phyloP scores from a whole-genome alignment of 2,797 vertebrate genomes.

The Cuniculus paca region DNA sequence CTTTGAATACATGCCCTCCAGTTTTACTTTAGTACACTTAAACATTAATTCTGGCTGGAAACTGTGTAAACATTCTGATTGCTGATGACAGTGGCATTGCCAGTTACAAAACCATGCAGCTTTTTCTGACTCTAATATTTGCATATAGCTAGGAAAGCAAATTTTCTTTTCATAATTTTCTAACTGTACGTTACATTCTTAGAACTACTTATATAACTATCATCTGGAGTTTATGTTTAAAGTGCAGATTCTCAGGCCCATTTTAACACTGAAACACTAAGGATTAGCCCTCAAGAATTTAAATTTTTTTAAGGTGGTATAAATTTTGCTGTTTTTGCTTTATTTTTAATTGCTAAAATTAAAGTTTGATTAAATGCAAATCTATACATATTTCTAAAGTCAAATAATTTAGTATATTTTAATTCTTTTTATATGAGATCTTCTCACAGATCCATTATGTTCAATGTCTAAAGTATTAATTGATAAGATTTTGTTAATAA shows the following conservation, averaged over 20 bases:
- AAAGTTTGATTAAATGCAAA: not conserved
- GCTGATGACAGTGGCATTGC: not conserved
- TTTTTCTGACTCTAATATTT: not conserved
- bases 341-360: not conserved
- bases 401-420: not conserved
- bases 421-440: not conserved
- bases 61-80: not conserved
- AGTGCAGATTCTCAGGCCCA: rapidly evolving
- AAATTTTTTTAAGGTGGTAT: not conserved
- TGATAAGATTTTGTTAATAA: not conserved
- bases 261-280: not conserved
- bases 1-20: not conserved
- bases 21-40: not conserved
- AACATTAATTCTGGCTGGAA: not conserved
- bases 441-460: not conserved
- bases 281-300: not conserved
- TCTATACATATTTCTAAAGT: not conserved
- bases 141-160: not conserved
- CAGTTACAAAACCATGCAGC: not conserved
- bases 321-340: not conserved
- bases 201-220: not conserved
- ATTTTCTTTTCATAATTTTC: not conserved
- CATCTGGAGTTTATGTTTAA: not conserved
- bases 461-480: not conserved
- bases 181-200: not conserved